These are phyloP conservation scores for Pantherophis alleghaniensis DNA, from an alignment of 2,797 vertebrate species.

Conservation along the genomic window DNA sequence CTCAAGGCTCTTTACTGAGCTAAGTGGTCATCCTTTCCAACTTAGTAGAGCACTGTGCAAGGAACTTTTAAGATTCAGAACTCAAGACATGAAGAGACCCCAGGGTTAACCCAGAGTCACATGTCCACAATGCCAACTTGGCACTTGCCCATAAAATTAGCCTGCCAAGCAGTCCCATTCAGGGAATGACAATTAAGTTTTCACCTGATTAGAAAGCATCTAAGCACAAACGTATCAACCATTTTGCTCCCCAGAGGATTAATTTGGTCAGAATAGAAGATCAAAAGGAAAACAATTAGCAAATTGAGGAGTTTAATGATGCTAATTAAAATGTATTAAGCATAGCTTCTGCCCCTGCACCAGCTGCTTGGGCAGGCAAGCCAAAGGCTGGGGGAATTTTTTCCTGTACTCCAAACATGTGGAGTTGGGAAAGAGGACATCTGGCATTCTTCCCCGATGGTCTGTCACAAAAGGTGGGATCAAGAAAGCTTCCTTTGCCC, in stretches of 20 bases:
- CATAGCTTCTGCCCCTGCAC: slow-evolving; percentile 78
- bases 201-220: slow-evolving; percentile 28
- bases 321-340: slow-evolving; percentile 90
- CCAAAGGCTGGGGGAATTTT: rapidly evolving
- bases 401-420: not conserved
- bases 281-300: slow-evolving; percentile 84
- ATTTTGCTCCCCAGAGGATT: slow-evolving; percentile 63
- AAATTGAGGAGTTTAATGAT: slow-evolving; percentile 83
- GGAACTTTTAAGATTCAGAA: not conserved
- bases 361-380: slow-evolving; percentile 60
- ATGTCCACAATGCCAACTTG: not conserved
- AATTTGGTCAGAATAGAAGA: slow-evolving; percentile 78
- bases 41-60: not conserved
- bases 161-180: not conserved
- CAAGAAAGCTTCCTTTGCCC: slow-evolving; percentile 20
- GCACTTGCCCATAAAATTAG: not conserved
- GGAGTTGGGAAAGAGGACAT: slow-evolving; percentile 31
- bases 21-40: not conserved
- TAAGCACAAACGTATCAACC: not conserved
- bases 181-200: slow-evolving; percentile 28
- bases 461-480: not conserved
- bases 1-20: not conserved
- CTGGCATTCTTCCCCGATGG: slow-evolving; percentile 40
- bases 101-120: not conserved
- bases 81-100: not conserved